phyloP scores from a whole-genome alignment of 1,140 invertebrate genomes.

The Neodiprion pinetum region DNA sequence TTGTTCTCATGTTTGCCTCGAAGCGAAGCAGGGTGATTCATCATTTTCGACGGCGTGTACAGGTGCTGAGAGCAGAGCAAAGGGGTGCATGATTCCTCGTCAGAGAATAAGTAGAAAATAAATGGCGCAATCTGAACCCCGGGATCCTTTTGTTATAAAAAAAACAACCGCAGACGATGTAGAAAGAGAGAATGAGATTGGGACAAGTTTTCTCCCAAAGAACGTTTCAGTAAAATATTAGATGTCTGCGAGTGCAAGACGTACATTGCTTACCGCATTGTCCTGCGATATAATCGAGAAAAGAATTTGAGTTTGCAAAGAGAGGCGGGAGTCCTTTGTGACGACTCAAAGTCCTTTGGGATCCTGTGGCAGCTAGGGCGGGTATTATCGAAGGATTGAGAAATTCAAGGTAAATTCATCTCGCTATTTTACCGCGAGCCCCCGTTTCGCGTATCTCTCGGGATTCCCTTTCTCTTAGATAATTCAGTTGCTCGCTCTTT shows the following conservation, averaged over 20 bases:
- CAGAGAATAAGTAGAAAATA: background rate
- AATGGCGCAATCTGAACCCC: too few relatives aligned
- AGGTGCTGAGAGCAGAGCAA: background rate
- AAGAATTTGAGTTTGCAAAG: background rate
- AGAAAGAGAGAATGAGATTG: too few relatives aligned
- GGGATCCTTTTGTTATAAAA: too few relatives aligned
- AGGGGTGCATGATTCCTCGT: background rate
- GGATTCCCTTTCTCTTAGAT: constrained; percentile 2
- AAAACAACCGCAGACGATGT: too few relatives aligned
- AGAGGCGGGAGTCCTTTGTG: background rate
- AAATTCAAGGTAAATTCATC: background rate
- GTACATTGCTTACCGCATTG: too few relatives aligned
- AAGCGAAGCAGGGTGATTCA: background rate
- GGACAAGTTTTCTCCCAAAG: too few relatives aligned
- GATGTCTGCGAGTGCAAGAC: too few relatives aligned
- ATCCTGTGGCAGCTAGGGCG: background rate
- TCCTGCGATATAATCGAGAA: background rate
- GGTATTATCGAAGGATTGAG: background rate
- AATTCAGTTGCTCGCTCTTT: background rate
- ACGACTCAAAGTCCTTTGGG: background rate
- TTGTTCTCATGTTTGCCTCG: too few relatives aligned
- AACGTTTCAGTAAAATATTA: too few relatives aligned
- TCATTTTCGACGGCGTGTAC: background rate
- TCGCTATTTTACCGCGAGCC: background rate
- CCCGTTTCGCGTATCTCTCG: background rate